A percentile compares a stretch with the other conserved stretches of the same genome.
These are phyloP conservation scores for Seriola rivoliana DNA, from an alignment of 2,113 vertebrate genomes.

Conservation along the genomic window DNA sequence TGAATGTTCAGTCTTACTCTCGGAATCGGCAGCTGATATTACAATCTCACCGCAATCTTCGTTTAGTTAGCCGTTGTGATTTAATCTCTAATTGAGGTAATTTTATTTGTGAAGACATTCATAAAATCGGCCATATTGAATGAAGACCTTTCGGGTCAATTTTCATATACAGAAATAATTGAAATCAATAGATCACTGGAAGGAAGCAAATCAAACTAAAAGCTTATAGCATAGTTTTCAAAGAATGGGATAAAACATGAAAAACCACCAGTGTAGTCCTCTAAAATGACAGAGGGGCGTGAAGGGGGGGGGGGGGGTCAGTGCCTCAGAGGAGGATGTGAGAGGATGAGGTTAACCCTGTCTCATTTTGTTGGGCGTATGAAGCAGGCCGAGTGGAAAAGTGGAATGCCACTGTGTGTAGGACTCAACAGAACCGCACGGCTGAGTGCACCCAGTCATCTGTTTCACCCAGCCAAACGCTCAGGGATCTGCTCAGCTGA, in stretches of 20 bases:
- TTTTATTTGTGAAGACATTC: too few species aligned
- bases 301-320: background rate
- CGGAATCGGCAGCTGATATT: background rate
- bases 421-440: conserved; percentile 58
- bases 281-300: background rate
- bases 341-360: conserved; percentile 53
- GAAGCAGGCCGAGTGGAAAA: conserved; percentile 71
- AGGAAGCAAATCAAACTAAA: background rate
- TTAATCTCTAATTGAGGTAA: too few species aligned
- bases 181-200: background rate
- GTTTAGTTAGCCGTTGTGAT: background rate
- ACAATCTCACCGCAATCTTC: background rate
- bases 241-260: background rate
- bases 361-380: conserved; percentile 46
- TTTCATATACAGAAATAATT: background rate
- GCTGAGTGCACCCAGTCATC: conserved; percentile 55
- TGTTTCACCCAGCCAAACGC: conserved; percentile 45
- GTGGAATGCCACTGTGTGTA: conserved; percentile 63
- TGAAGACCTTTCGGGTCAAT: too few species aligned
- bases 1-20: background rate
- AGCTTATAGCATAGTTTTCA: background rate
- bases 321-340: background rate
- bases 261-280: conserved; percentile 1
- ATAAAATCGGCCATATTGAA: too few species aligned
- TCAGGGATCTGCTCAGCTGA: conserved; percentile 45